phyloP scores from a whole-genome alignment of 2,888 invertebrate species.

The Vanessa cardui region DNA sequence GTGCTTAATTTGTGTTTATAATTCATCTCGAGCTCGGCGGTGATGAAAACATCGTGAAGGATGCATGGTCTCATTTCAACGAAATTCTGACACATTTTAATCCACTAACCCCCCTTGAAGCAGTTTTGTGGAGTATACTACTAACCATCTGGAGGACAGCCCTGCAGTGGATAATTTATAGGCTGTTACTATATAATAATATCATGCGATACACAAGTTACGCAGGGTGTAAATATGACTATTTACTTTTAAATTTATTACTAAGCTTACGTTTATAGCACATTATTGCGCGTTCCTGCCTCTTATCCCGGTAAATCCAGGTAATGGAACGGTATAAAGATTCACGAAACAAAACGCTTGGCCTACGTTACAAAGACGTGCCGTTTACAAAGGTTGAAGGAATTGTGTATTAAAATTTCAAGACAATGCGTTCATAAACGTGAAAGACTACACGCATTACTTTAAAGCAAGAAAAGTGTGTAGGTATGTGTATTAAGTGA shows the following conservation, averaged over 20 bases:
- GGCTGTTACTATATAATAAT: no score
- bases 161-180: no score
- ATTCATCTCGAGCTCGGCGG: no score
- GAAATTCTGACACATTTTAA: no score
- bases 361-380: not conserved
- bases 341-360: not conserved
- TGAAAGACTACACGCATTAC: not conserved
- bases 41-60: no score
- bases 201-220: not conserved
- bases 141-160: no score
- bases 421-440: slow-evolving; percentile 1
- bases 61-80: no score
- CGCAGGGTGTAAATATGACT: not conserved
- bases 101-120: no score
- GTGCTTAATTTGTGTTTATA: no score
- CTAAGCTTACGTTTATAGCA: not conserved
- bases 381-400: not conserved
- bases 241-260: not conserved
- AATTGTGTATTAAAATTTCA: slow-evolving; percentile 11
- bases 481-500: no score
- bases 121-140: no score
- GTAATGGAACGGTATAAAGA: slow-evolving; percentile 4
- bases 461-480: not conserved
- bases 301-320: slow-evolving; percentile 3
- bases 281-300: not conserved